Evolutionary conservation across 1,140 invertebrate species (phyloP).

Genomic region (Cotesia typhae): DNA sequence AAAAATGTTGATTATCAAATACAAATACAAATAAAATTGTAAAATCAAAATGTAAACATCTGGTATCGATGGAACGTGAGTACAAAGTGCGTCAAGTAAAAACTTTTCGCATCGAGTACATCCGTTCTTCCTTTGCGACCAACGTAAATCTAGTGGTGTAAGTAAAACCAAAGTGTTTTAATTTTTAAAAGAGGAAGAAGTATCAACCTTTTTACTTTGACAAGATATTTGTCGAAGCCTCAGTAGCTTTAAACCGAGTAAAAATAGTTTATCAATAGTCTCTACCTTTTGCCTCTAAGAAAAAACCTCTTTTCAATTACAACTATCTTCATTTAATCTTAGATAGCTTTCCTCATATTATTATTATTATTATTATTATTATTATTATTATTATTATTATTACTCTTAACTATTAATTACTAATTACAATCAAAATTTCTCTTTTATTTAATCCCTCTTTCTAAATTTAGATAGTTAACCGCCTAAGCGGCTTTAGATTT

Average conservation of each 20-base stretch:
- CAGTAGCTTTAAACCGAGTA: conserved; percentile 29
- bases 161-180: conserved; percentile 47
- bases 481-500: conserved; percentile 12
- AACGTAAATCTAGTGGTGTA: conserved; percentile 55
- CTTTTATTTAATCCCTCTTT: not conserved
- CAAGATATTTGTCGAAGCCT: conserved; percentile 26
- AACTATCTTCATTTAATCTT: not conserved
- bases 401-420: conserved; percentile 22
- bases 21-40: conserved; percentile 51
- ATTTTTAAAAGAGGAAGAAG: not conserved
- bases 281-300: conserved; percentile 62
- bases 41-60: conserved; percentile 41
- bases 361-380: too few species aligned
- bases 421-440: too few species aligned
- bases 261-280: conserved; percentile 44
- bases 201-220: not conserved
- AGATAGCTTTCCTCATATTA: not conserved
- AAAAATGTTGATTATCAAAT: too few species aligned
- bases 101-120: conserved; percentile 42
- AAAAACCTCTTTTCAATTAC: conserved; percentile 15
- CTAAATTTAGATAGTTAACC: conserved; percentile 23
- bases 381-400: too few species aligned
- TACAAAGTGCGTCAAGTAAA: conserved; percentile 35
- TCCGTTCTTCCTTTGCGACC: conserved; percentile 43
- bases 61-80: conserved; percentile 36